These are phyloP conservation scores for Meda fulgida DNA, from an alignment of 2,797 vertebrate genomes.

Conservation along the genomic window DNA sequence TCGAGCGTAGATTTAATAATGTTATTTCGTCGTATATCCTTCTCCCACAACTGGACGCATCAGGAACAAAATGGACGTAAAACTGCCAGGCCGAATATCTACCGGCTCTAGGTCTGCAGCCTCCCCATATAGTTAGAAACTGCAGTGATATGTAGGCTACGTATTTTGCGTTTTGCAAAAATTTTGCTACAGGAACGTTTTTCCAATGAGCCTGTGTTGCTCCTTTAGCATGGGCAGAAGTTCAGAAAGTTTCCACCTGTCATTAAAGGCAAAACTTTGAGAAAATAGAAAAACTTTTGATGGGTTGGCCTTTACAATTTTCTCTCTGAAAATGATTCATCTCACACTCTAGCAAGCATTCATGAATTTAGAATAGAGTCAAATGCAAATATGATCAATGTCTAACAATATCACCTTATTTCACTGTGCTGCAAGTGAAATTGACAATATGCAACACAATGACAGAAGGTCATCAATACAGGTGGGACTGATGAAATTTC, in stretches of 20 bases:
- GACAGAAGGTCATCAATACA: constrained; percentile 10
- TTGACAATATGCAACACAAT: not conserved
- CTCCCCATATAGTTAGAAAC: no score
- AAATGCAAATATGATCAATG: constrained; percentile 35
- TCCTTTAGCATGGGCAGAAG: not conserved
- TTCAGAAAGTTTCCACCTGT: constrained; percentile 3
- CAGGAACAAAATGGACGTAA: no score
- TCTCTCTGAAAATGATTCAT: constrained; percentile 6
- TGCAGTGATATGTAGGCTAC: no score
- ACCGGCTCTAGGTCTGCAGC: no score
- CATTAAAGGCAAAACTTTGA: not conserved
- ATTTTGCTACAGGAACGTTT: no score
- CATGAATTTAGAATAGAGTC: constrained; percentile 12
- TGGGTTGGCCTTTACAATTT: constrained; percentile 9
- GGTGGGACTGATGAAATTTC: not conserved
- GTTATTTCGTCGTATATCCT: no score
- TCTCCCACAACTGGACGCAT: no score
- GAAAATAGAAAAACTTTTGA: constrained; percentile 33
- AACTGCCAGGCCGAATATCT: no score
- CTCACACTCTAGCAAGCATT: not conserved
- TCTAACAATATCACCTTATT: constrained; percentile 5
- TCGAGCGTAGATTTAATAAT: no score
- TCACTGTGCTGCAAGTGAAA: constrained; percentile 9
- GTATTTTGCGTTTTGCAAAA: no score
- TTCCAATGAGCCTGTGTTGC: no score